Evolutionary conservation across 2,797 vertebrate genomes (phyloP).

Genomic region (Lacerta viridis): DNA sequence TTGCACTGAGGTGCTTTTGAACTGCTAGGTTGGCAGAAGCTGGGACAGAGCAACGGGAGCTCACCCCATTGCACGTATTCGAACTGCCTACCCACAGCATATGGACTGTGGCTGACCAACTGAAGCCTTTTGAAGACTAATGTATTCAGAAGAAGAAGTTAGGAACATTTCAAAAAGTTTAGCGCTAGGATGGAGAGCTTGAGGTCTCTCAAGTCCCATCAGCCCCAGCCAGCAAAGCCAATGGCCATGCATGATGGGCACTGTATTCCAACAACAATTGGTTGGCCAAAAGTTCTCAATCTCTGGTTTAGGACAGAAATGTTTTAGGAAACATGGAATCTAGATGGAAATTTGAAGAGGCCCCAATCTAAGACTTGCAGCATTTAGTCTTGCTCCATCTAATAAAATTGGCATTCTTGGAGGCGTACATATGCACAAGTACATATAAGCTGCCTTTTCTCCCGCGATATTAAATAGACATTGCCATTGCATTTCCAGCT

Average conservation of each 20-base stretch:
- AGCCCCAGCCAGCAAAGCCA: too few species aligned
- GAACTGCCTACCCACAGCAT: background rate
- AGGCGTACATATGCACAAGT: background rate
- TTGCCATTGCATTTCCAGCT: background rate
- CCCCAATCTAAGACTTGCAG: background rate
- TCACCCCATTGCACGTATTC: rapidly evolving
- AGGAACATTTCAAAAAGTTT: background rate
- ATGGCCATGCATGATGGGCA: background rate
- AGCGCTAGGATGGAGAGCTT: too few species aligned
- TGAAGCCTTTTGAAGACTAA: background rate
- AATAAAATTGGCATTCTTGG: background rate
- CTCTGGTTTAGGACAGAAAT: background rate
- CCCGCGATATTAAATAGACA: background rate
- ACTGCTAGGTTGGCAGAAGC: too few species aligned
- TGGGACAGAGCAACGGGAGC: too few species aligned
- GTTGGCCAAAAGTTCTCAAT: background rate
- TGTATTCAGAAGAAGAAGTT: background rate
- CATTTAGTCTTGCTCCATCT: background rate
- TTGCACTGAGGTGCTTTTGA: too few species aligned
- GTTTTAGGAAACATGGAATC: background rate
- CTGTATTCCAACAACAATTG: background rate
- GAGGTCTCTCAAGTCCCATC: too few species aligned
- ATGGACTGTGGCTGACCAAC: background rate
- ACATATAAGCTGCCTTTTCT: background rate
- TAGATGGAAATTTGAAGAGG: background rate